Conservation (phyloP, 2,113 vertebrate species). For the Platycercus adscitus region DNA sequence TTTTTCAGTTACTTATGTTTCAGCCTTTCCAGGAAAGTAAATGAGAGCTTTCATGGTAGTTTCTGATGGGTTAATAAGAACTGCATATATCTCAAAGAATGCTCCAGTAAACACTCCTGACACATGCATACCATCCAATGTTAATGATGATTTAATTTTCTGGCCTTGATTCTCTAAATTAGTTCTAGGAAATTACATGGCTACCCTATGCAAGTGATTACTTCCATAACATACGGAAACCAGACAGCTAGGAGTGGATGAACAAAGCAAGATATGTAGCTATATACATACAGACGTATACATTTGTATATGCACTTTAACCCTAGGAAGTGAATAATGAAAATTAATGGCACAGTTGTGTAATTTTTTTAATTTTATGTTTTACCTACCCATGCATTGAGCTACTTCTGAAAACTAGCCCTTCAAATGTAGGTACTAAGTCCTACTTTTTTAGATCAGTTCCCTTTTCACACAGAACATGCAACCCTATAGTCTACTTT, state of each 20-base stretch:
- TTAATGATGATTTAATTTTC: conserved; percentile 21
- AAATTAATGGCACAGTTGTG: neutral
- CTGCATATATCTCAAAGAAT: neutral
- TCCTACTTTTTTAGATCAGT: neutral
- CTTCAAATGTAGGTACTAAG: neutral
- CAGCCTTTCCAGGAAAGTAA: conserved; percentile 1
- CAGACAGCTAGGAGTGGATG: neutral
- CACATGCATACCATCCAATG: neutral
- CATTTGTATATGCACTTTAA: neutral
- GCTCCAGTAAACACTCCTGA: neutral
- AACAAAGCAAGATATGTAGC: neutral
- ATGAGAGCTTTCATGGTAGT: neutral
- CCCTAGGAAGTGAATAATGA: neutral
- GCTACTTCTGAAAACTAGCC: neutral
- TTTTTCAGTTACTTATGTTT: neutral
- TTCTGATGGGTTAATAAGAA: neutral
- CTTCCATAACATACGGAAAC: neutral
- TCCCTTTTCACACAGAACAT: neutral
- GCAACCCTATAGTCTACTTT: neutral
- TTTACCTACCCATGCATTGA: neutral
- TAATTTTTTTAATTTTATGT: neutral
- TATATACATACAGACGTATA: neutral
- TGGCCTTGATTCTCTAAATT: conserved; percentile 4
- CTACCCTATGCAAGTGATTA: neutral
- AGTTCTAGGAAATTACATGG: neutral